Conservation (phyloP, 2,797 vertebrate species). For the Lophius americanus region DNA sequence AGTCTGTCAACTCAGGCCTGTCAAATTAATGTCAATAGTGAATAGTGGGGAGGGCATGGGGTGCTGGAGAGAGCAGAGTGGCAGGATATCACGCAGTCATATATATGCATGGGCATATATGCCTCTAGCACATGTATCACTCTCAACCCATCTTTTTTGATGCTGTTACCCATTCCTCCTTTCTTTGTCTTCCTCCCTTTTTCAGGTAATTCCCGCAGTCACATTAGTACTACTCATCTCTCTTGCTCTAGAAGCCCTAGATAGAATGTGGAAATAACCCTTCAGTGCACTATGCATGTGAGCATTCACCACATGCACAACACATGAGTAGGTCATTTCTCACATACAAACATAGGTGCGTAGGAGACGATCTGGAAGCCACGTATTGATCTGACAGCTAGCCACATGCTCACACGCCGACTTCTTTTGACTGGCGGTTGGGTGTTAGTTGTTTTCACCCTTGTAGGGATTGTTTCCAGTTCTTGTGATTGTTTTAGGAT, state of each 20-base stretch:
- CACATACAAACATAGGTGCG: conserved; percentile 6
- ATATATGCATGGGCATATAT: conserved; percentile 26
- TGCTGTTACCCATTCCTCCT: conserved; percentile 53
- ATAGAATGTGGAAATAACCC: conserved; percentile 74
- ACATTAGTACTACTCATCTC: conserved; percentile 76
- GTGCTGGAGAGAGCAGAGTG: conserved; percentile 37
- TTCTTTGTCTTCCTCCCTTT: conserved; percentile 55
- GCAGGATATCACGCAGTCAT: conserved; percentile 22
- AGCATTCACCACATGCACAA: conserved; percentile 21
- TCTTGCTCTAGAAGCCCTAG: conserved; percentile 51
- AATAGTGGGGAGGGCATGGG: conserved; percentile 43
- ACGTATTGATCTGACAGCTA: conserved; percentile 60
- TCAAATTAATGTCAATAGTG: conserved; percentile 83
- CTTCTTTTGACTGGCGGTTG: too few relatives aligned
- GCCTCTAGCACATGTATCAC: conserved; percentile 59
- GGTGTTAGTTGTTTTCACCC: neutral
- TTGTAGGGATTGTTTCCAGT: too few relatives aligned
- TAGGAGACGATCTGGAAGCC: conserved; percentile 42
- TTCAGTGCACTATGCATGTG: conserved; percentile 39
- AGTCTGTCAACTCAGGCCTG: conserved; percentile 78
- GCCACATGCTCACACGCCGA: neutral
- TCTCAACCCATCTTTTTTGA: conserved; percentile 55
- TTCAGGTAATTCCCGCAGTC: conserved; percentile 77
- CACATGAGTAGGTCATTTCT: conserved; percentile 21
- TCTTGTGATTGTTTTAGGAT: neutral